These are phyloP conservation scores for Cygnus buccinator DNA, from an alignment of 2,113 vertebrate genomes.

Conservation along the genomic window DNA sequence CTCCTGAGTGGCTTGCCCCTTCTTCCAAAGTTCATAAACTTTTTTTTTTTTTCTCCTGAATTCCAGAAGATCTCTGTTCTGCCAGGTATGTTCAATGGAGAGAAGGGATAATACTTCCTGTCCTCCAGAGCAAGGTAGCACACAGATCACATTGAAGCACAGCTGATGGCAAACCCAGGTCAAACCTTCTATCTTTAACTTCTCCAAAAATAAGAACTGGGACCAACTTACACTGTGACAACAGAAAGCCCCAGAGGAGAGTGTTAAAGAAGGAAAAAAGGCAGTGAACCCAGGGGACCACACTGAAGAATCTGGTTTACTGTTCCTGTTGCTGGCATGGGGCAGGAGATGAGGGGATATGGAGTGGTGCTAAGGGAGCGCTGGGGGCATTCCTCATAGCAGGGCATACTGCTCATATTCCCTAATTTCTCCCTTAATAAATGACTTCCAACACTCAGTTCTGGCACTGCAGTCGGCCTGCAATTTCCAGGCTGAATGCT, in stretches of 20 bases:
- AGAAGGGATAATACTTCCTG: not conserved
- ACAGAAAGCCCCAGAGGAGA: not conserved
- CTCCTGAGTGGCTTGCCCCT: no score
- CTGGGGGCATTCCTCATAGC: not conserved
- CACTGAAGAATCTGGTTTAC: not conserved
- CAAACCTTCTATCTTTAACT: not conserved
- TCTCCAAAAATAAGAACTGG: not conserved
- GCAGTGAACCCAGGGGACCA: rapidly evolving
- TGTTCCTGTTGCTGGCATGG: not conserved
- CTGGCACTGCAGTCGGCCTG: not conserved
- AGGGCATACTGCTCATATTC: not conserved
- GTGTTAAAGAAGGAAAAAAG: not conserved
- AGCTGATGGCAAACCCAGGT: not conserved
- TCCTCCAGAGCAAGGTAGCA: not conserved
- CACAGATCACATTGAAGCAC: not conserved
- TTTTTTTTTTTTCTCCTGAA: no score
- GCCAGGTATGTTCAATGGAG: not conserved
- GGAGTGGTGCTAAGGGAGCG: not conserved
- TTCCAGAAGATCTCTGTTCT: no score
- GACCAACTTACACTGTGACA: not conserved
- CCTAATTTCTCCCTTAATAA: not conserved
- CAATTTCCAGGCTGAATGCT: not conserved
- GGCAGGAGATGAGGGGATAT: not conserved
- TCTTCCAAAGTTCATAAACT: no score
- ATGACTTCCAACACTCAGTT: not conserved